These are phyloP conservation scores for Abrostola tripartita DNA, from an alignment of 2,888 invertebrate species.

Conservation along the genomic window DNA sequence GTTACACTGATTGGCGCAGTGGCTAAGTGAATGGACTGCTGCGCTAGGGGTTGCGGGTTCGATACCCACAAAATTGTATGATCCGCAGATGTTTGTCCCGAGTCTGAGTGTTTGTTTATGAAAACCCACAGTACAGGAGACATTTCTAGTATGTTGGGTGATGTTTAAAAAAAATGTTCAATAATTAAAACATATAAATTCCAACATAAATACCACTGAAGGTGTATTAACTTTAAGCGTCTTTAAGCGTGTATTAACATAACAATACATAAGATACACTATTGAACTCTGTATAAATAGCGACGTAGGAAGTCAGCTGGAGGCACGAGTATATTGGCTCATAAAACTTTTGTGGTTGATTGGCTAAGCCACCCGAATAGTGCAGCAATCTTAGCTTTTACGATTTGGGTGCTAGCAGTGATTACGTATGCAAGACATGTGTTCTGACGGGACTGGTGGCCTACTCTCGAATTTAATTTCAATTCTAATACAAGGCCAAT, in stretches of 20 bases:
- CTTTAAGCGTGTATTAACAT: constrained; percentile 9
- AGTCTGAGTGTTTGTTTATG: too few relatives aligned
- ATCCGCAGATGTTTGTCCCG: too few relatives aligned
- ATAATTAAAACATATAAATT: too few relatives aligned
- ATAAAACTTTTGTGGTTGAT: constrained; percentile 48
- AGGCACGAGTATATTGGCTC: constrained; percentile 26
- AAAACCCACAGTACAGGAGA: too few relatives aligned
- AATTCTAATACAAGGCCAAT: too few relatives aligned
- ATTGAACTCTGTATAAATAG: constrained; percentile 43
- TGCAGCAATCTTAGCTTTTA: constrained; percentile 46
- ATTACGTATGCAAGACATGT: constrained; percentile 19
- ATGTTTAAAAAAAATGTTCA: too few relatives aligned
- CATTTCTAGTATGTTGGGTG: too few relatives aligned
- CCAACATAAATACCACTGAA: not conserved
- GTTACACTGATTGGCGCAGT: too few relatives aligned
- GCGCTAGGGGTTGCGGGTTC: too few relatives aligned
- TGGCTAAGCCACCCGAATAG: constrained; percentile 30
- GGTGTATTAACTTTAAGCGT: not conserved
- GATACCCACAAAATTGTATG: too few relatives aligned
- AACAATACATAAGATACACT: constrained; percentile 27
- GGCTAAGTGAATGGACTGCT: too few relatives aligned
- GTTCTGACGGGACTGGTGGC: not conserved
- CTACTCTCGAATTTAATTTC: too few relatives aligned
- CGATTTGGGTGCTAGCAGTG: constrained; percentile 17
- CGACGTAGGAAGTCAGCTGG: constrained; percentile 21